These are phyloP conservation scores for Ranitomeya imitator DNA, from an alignment of 2,113 vertebrate species.

Conservation along the genomic window DNA sequence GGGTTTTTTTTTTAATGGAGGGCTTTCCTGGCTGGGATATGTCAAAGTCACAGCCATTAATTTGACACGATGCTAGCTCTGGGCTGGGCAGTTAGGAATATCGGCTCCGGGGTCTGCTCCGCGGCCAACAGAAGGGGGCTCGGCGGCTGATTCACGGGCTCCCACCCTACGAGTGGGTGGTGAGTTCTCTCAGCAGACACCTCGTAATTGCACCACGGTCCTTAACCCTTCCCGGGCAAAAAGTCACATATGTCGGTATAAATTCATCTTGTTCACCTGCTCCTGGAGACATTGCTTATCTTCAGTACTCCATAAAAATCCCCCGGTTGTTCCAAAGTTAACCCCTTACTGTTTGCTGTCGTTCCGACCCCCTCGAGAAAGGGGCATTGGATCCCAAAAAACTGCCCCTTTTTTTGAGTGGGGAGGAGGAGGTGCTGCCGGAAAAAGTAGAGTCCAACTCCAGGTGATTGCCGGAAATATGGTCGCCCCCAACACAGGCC, in stretches of 20 bases:
- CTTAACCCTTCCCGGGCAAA: not conserved
- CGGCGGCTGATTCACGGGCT: not conserved
- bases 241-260: not conserved
- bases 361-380: no score
- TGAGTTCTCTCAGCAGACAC: not conserved
- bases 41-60: slow-evolving; percentile 58
- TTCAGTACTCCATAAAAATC: not conserved
- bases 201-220: not conserved
- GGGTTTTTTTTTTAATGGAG: slow-evolving; percentile 44
- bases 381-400: no score
- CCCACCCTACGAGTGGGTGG: slow-evolving; percentile 42
- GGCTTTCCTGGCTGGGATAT: slow-evolving; percentile 56
- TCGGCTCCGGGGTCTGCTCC: slow-evolving; percentile 1
- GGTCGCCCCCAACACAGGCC: no score
- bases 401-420: no score
- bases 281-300: not conserved
- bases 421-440: no score
- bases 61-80: slow-evolving; percentile 42
- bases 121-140: slow-evolving; percentile 26
- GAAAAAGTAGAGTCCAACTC: no score
- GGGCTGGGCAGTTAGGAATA: slow-evolving; percentile 43
- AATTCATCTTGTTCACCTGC: not conserved
- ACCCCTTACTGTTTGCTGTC: no score
- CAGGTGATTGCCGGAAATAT: no score
- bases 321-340: no score